Base-by-base conservation (phyloP, 2,797 vertebrate genomes). In the Onychomys leucogaster region DNA sequence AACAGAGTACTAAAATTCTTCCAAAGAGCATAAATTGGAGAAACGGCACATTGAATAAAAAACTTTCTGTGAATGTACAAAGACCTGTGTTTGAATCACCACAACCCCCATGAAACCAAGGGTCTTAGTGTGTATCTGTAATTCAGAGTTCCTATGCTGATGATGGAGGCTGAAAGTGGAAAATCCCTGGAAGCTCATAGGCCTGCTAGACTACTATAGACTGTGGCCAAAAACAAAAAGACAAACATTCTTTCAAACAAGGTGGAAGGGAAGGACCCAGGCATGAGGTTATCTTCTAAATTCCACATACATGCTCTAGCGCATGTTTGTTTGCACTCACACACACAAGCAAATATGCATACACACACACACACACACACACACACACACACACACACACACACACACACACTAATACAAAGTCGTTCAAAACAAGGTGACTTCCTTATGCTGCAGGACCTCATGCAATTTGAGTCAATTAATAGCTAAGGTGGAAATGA, bases 381-480 rank as follows among this genome's bases (percentile, higher is more conserved):
- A 84, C 27, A 63, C 16, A 29, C 12, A 25, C 21, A 11, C 17
- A 41, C 52, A 81, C 13, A 29, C 59, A 83, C 41, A 65, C 29
- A 32, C 6, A n/a, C 19, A 10, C 16, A 37, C 16, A 19, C 7
- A 16, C 21, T 10, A 55, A 61, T 4, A 34, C 27, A 80, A 46
- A 69, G n/a, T 63, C 46, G 12, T n/a, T 32, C 4, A 85, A 16
- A 78, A 41, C 84, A 43, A 55, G 59, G 91, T 91, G 90, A 77
- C 12, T 76, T 91, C 95, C 96, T 94, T 81, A 76, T 76, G 89
- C 8, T 73, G 11, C 8, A 71, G 29, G 57, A 57, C 95, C 82
- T 96, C 93, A 84, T 97, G n/a, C 87, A 81, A 97, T 98, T 97
- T 98, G 71, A 94, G 97, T 98, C 97, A 98, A 97, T 98, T 98